Base-by-base conservation (phyloP, 1,140 invertebrate species). In the Bicyclus anynana region DNA sequence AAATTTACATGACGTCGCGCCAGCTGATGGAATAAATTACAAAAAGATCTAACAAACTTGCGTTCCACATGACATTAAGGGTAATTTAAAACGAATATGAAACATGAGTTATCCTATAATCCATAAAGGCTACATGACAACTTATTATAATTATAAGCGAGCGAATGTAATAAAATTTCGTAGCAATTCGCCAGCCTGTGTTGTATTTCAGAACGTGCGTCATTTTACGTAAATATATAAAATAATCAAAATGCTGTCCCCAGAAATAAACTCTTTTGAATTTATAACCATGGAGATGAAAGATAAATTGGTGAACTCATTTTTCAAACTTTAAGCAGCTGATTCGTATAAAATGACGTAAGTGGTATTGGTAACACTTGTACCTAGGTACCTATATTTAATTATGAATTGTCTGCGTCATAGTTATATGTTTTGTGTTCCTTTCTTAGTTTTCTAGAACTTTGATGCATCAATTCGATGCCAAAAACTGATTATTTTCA, bases 161-260 rank as follows among this genome's bases (percentile, higher is more conserved):
- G 60, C 66, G 61, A 72, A 27, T 20, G 40, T 44, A 70, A 79
- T 77, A 79, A 74, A 75, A 68, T 73, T 74, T 75, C 65, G 65
- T 72, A 65, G 64, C 68, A 67, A 67, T 69, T 73, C 73, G 62
- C 67, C 67, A 66, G 56, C 62, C 55, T 65, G 55, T 62, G 62
- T 46, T 70, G 66, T 73, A 74, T 74, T 72, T 68, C 57, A 50
- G 61, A 64, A 54, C 59, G 71, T 77, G 74, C 76, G 78, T 81
- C 78, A 81, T 69, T 73, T 69, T 65, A 73, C 63, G 73, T 75
- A 73, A 74, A 74, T 67, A 75, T 67, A 75, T 65, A 69, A 67
- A 64, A 69, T 55, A 59, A 58, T 72, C 54, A 67, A 67, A 65
- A 44, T 64, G 62, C 62, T 68, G 49, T 48, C 61, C 51, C 65